Evolutionary conservation across 2,888 invertebrate species (phyloP), one percentile per base, ranked within the genome.

Genomic region (Alsophila aescularia): DNA sequence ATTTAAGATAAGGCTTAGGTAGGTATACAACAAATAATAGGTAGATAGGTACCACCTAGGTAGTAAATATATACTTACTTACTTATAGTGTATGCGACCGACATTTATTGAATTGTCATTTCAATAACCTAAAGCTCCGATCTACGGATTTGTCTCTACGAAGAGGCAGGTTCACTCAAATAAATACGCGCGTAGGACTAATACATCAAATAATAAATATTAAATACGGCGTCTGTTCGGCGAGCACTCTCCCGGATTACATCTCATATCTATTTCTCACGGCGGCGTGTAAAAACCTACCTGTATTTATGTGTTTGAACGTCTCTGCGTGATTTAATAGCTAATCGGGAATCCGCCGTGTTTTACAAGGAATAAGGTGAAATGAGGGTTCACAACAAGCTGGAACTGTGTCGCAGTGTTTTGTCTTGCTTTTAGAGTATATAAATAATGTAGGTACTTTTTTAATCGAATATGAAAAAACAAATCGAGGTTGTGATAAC

Each of bases 191-290:
- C 53, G 65, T 58, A 69, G 62, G 57, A 64, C 69, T 67, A 65
- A 58, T 65, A 63, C 65, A 64, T 69, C 67, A 65, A 71, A 71
- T 73, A 70, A 73, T 73, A 73, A 72, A 75, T 70, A 75, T 77
- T 73, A 77, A 73, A 64, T 52, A 65, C 64, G 49, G 42, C 48
- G 63, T 57, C 52, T 52, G 48, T 58, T 55, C 56, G 64, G 62
- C 64, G 66, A 42, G 71, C 76, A 77, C 76, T 77, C 76, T 70
- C 72, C 49, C 66, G 65, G 76, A 77, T 77, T 77, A 70, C 76
- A 62, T 68, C 72, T 75, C 76, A 73, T 74, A 71, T 73, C 77
- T 70, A 77, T 74, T 71, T 69, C 70, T 75, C 71, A 64, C 56
- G 52, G 49, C 42, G 36, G 48, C 21, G 40, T 34, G 44, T 55